These are phyloP conservation scores for Gibbula magus DNA, from an alignment of 2,888 invertebrate genomes.

Conservation along the genomic window DNA sequence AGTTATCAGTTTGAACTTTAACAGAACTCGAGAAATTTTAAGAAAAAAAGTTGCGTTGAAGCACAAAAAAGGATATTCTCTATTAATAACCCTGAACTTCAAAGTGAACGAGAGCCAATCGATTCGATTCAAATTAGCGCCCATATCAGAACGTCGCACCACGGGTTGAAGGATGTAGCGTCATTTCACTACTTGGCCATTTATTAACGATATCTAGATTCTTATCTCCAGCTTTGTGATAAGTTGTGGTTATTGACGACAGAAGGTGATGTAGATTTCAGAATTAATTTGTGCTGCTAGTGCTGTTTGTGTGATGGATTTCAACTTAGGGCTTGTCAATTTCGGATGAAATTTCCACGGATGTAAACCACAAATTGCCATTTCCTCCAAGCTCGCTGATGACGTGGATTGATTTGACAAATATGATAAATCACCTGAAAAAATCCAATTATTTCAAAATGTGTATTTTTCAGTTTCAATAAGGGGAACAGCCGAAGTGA, in stretches of 20 bases:
- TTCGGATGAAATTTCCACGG: neutral
- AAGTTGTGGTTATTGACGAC: constrained; percentile 11
- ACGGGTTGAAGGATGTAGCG: neutral
- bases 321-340: neutral
- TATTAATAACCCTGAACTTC: constrained; percentile 12
- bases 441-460: neutral
- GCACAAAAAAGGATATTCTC: constrained; percentile 5
- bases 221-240: neutral
- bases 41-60: neutral
- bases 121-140: constrained; percentile 10
- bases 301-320: neutral
- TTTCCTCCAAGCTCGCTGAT: neutral
- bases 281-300: neutral
- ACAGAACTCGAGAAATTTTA: constrained; percentile 4
- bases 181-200: neutral
- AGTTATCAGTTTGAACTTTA: constrained; percentile 10
- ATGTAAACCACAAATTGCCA: constrained; percentile 11
- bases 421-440: constrained; percentile 8
- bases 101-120: neutral
- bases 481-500: neutral
- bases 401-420: neutral
- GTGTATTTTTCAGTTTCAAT: constrained; percentile 13
- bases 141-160: neutral
- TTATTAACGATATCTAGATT: neutral
- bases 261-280: constrained; percentile 8